Percentiles rank a stretch among this genome's conserved stretches.
phyloP scores from a whole-genome alignment of 2,113 vertebrate genomes.

The Anoura caudifer region DNA sequence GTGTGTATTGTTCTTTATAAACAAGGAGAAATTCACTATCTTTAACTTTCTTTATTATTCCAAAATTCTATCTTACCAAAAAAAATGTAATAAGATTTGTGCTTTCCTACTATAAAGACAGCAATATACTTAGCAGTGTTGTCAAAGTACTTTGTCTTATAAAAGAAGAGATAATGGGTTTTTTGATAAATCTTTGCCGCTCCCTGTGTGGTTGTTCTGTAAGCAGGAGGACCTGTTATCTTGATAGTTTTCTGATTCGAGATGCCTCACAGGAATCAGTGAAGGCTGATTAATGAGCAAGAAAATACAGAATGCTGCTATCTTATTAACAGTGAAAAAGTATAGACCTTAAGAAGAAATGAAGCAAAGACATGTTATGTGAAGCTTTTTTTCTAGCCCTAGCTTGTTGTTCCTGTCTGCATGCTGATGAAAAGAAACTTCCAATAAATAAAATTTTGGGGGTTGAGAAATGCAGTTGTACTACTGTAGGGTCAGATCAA shows the following conservation, averaged over 20 bases:
- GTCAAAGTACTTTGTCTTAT: conserved; percentile 12
- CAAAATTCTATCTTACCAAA: not conserved
- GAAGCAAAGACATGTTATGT: not conserved
- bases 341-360: conserved; percentile 33
- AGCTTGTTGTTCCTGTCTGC: not conserved
- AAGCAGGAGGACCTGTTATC: conserved; percentile 13
- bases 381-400: not conserved
- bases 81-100: conserved; percentile 3
- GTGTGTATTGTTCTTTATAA: not conserved
- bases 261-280: conserved; percentile 27
- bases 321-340: conserved; percentile 43
- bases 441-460: not conserved
- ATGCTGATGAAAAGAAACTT: not conserved
- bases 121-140: not conserved
- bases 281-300: conserved; percentile 44
- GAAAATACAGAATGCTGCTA: not conserved
- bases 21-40: conserved; percentile 6
- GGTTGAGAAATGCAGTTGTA: not conserved
- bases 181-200: conserved; percentile 38
- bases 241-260: conserved; percentile 28
- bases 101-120: conserved; percentile 30
- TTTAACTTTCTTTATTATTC: conserved; percentile 22
- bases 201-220: not conserved
- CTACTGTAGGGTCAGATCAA: not conserved
- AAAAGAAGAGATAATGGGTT: not conserved